Conservation (phyloP, 2,888 invertebrate genomes). For the Hemistola chrysoprasaria region DNA sequence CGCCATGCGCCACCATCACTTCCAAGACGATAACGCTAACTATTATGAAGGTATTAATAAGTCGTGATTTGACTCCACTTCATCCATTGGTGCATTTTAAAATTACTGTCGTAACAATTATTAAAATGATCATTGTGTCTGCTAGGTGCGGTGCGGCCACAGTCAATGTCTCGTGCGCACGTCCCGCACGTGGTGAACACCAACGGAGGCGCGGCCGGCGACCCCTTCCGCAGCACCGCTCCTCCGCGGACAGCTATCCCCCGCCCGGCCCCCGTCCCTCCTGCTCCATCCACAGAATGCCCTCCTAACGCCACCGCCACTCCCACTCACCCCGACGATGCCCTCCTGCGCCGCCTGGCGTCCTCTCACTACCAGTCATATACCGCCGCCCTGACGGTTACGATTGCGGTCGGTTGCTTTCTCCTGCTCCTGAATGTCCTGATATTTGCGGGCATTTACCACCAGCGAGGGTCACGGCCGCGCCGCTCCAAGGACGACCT, state of each 20-base stretch:
- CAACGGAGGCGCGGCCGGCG: slow-evolving; percentile 51
- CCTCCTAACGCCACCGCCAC: slow-evolving; percentile 83
- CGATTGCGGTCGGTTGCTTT: slow-evolving; percentile 93
- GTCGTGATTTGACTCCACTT: too few relatives aligned
- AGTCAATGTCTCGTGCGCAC: slow-evolving; percentile 86
- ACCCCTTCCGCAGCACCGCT: slow-evolving; percentile 53
- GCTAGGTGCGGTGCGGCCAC: slow-evolving; percentile 88
- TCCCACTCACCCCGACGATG: slow-evolving; percentile 83
- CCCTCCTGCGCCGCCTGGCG: slow-evolving; percentile 88
- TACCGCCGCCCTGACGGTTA: slow-evolving; percentile 93
- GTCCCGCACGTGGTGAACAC: slow-evolving; percentile 79
- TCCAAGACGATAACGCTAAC: slow-evolving; percentile 89
- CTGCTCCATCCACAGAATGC: slow-evolving; percentile 87
- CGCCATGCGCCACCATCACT: slow-evolving; percentile 93
- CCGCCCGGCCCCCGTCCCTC: slow-evolving; percentile 62
- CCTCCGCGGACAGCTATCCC: slow-evolving; percentile 73
- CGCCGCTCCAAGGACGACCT: slow-evolving; percentile 90
- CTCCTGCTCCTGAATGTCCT: slow-evolving; percentile 90
- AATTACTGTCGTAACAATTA: too few relatives aligned
- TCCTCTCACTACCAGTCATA: slow-evolving; percentile 93
- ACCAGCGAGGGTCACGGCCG: slow-evolving; percentile 88
- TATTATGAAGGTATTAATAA: slow-evolving; percentile 87
- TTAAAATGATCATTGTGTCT: background rate
- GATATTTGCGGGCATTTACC: slow-evolving; percentile 94
- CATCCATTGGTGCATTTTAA: too few relatives aligned